Base-by-base conservation (phyloP, 2,888 invertebrate species). In the Mystacides longicornis region DNA sequence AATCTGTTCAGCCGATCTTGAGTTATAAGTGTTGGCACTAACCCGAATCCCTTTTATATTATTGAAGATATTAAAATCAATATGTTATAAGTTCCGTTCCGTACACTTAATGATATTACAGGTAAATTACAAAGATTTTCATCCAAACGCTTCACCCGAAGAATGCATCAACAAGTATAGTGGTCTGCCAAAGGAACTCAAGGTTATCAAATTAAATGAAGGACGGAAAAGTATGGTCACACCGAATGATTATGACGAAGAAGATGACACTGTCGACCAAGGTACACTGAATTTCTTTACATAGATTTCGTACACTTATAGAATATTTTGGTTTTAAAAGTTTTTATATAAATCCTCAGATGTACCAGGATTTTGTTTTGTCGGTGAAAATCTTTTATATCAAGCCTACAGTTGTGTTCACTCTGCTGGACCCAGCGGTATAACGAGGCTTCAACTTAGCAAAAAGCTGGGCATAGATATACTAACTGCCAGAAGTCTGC, bases 401-500 rank as follows among this genome's bases (percentile, higher is more conserved):
- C 82, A 84, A 67, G 74, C 77, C 3, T 78, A 77, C 63, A 64
- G 65, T 1, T 65, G 74, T 1, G 69, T 85, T 1, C 73, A 76
- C 43, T 66, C 67, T 1, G 69, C 72, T 5, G 79, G 78, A 2
- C 66, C 69, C 0, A 70, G 75, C 1, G 86, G 86, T 1, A 64
- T 80, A 3, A 77, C 75, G 54, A 78, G 78, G 63, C 62, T 66
- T 2, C 73, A 73, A 54, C 56, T 78, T 55, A 64, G 69, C 51
- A 59, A 64, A 42, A 64, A 66, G 51, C 66, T 79, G 61, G 76
- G 78, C 2, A 59, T 74, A 1, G 70, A 72, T 16, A 70, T 72
- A 52, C 65, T 77, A 0, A 70, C 72, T n/a, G 67, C 76, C 1
- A 68, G 81, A 1, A 70, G 59, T 52, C 19, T 51, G 2, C 46